Base-by-base conservation (phyloP, 2,797 vertebrate species). In the Sternotherus odoratus region DNA sequence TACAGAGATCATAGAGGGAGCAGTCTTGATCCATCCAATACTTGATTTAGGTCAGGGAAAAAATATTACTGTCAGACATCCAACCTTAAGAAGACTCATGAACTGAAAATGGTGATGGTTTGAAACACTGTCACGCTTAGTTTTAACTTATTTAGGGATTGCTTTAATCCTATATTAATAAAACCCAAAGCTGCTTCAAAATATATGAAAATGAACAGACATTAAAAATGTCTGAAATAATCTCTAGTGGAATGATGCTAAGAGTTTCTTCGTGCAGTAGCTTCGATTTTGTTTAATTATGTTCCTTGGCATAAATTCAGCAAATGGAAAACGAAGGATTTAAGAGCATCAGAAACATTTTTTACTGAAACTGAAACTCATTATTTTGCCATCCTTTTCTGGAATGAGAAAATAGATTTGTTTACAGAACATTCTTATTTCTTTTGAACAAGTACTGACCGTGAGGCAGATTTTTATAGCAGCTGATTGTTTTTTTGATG, bases 1-100 rank as follows among this genome's bases (percentile, higher is more conserved):
- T 48, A 86, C 89, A 92, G 97, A 97, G 97, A 97, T 77, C 87
- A 80, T 26, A 94, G 30, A 94, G 26, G 57, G 74, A 97, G 86
- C 85, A 30, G 90, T 53, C 82, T 91, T 82, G 93, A 95, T 96
- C 91, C 89, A 78, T 90, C 72, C 89, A 92, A 39, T 53, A 89
- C 91, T 93, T 77, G 83, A 95, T 94, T 91, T 91, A 87, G 91
- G 92, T 87, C 95, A 90, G 72, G 9, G 17, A 15, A 53, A 84
- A 96, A 90, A 43, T 66, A 90, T 33, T 83, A 82, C 87, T 94
- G 90, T 93, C 94, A 96, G 69, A 60, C 77, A 2, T 85, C 89
- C 78, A 77, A 94, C 80, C 92, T 94, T 94, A 93, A 91, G 93
- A 86, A 9, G 89, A 77, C 26, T 86, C 91, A 19, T 39, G 21